Conservation (phyloP, 2,888 invertebrate genomes). For the Eurytoma adleriae region DNA sequence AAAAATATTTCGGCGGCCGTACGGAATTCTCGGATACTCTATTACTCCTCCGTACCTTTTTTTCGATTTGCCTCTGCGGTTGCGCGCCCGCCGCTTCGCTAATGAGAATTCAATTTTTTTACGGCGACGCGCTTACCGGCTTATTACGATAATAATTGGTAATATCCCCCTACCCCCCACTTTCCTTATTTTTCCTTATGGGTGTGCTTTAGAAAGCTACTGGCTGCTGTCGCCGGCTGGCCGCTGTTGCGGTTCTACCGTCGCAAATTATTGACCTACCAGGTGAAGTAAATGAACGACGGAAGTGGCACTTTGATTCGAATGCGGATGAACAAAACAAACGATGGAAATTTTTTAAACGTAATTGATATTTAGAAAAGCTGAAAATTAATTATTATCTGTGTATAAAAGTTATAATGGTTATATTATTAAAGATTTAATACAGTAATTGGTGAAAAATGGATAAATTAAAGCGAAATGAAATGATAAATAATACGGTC, state of each 20-base stretch:
- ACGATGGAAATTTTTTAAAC: no score
- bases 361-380: no score
- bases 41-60: not conserved
- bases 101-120: conserved; percentile 46
- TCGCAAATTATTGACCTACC: conserved; percentile 2
- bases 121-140: not conserved
- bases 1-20: conserved; percentile 9
- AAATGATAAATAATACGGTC: no score
- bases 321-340: not conserved
- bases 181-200: not conserved
- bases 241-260: conserved; percentile 25
- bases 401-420: no score
- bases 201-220: conserved; percentile 30
- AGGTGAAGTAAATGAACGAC: conserved; percentile 11
- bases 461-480: no score
- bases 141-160: conserved; percentile 38
- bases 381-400: no score
- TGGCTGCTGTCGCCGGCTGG: not conserved
- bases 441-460: no score
- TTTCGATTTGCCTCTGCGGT: conserved; percentile 9
- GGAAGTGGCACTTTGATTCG: not conserved
- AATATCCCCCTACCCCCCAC: not conserved
- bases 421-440: no score
- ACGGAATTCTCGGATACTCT: not conserved
- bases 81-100: conserved; percentile 23